Base-by-base conservation (phyloP, 2,113 vertebrate genomes). In the Riparia riparia region DNA sequence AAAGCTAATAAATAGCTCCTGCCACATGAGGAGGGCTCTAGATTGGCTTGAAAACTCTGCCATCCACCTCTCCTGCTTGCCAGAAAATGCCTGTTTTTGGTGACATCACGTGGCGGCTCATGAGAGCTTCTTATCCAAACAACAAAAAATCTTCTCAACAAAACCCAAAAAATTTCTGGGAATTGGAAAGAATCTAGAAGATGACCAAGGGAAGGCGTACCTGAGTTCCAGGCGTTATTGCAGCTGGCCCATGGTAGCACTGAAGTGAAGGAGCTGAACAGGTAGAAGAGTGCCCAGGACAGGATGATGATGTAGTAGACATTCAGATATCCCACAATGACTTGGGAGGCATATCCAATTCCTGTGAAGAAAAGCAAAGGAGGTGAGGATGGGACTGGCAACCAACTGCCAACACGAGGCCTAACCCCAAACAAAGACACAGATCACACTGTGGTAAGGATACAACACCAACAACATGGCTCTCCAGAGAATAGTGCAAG, bases 231-330 rank as follows among this genome's bases (percentile, higher is more conserved):
- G 28, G 22, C 14, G 78, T 99, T 98, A 90, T 96, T 96, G 72
- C 99, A 99, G n/a, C 82, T 98, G 3, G 98, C 98, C 99, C 99
- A 99, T 1, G 99, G 99, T 18, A 99, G 97, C 14, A 98, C 97
- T 12, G 93, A 92, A 51, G 85, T 95, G 82, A 99, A 99, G 93
- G 98, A 99, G 95, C 98, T 98, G 93, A 98, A 98, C 17, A 99
- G 95, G 94, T 99, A 99, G 95, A 99, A 98, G 37, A 99, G 91
- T 7, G 98, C 98, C 99, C 99, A 99, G 77, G 99, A 98, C 26
- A 99, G 96, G 76, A 99, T 97, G 80, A 99, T 86, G 19, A 99
- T 99, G 95, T 99, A 99, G 97, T 99, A 99, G 89, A 99, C 58
- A 86, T 99, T 99, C 83, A 99, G 50, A 82, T 99, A 99, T 14